phyloP scores from a whole-genome alignment of 2,113 vertebrate species.

The Gallinago paraguaiae region DNA sequence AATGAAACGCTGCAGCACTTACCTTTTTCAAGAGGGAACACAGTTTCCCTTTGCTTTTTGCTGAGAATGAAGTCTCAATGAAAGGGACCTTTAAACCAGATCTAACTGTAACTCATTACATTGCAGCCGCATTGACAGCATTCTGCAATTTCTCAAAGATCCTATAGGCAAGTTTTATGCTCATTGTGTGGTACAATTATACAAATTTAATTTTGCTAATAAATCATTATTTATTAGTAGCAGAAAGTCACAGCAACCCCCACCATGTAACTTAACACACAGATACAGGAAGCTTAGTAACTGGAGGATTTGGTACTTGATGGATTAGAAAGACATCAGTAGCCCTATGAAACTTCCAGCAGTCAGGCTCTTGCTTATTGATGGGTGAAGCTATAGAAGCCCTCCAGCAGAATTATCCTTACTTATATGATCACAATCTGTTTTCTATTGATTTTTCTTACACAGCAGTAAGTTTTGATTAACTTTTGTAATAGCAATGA shows the following conservation, averaged over 20 bases:
- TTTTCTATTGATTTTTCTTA: conserved; percentile 58
- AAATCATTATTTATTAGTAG: not conserved
- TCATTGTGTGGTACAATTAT: not conserved
- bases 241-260: not conserved
- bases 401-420: conserved; percentile 1
- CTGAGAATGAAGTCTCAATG: not conserved
- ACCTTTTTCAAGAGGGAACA: not conserved
- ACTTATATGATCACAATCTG: conserved; percentile 16
- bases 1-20: not conserved
- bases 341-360: not conserved
- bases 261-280: too few relatives aligned
- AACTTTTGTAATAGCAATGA: conserved; percentile 56
- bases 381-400: not conserved
- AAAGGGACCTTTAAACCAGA: not conserved
- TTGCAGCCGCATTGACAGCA: not conserved
- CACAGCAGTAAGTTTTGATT: conserved; percentile 55
- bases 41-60: not conserved
- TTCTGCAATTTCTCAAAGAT: not conserved
- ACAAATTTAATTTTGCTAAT: not conserved
- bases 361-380: not conserved
- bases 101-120: not conserved
- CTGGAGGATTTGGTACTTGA: not conserved
- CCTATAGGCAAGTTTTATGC: not conserved
- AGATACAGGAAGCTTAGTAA: not conserved
- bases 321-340: not conserved